Evolutionary conservation across 2,888 invertebrate species (phyloP), one percentile per base, ranked within the genome.

Genomic region (Lepidocyrtoides sp.): DNA sequence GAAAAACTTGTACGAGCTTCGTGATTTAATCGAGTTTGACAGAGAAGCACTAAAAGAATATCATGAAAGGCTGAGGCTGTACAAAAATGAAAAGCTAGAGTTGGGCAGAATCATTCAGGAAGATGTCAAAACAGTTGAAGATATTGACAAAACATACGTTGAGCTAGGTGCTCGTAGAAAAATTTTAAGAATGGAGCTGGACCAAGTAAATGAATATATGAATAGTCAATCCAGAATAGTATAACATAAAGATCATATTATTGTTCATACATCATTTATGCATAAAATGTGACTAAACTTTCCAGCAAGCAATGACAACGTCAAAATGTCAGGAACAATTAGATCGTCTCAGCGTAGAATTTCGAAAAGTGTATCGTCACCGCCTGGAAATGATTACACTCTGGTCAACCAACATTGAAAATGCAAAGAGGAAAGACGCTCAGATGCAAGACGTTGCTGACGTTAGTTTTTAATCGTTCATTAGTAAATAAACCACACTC

Each of bases 241-340:
- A 4, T 10, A 17, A 57, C 57, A 14, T 17, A 4, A 17, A 10
- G 20, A n/a, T n/a, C 14, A 14, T 14, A 14, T n/a, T 5, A 57
- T 57, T n/a, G n/a, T n/a, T n/a, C n/a, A n/a, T n/a, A n/a, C n/a
- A n/a, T n/a, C n/a, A n/a, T n/a, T n/a, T n/a, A n/a, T n/a, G n/a
- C n/a, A n/a, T n/a, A n/a, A n/a, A n/a, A n/a, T n/a, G n/a, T n/a
- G n/a, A n/a, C n/a, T n/a, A n/a, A n/a, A n/a, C n/a, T n/a, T n/a
- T 57, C 14, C 72, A 84, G n/a, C 66, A 91, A 81, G 91, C 92
- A 54, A 92, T 92, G 92, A 89, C 83, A n/a, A 91, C 91, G 4
- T 63, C 85, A 5, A 92, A 92, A 83, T 91, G 81, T 57, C 92
- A 92, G 36, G 92, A 92, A 29, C 91, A 91, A 29, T 83, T 92